These are phyloP conservation scores for Psix sp. DNA, from an alignment of 1,140 invertebrate species.

Conservation along the genomic window DNA sequence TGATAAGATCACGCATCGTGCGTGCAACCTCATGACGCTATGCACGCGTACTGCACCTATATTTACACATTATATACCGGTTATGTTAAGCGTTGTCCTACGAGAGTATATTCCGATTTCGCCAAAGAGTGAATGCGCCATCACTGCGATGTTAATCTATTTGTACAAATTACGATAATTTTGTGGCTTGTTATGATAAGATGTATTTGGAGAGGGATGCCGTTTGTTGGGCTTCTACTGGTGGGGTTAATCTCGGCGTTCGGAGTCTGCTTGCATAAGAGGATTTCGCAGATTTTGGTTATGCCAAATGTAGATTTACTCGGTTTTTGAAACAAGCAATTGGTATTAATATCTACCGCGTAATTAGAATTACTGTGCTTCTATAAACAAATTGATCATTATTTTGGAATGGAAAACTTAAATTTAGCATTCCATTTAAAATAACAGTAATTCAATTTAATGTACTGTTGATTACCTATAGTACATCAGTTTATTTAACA, in stretches of 20 bases:
- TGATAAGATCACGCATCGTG: conserved; percentile 66
- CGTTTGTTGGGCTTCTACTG: not conserved
- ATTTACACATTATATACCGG: conserved; percentile 30
- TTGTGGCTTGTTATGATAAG: conserved; percentile 40
- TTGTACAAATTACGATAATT: conserved; percentile 44
- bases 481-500: no score
- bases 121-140: conserved; percentile 7
- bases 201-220: conserved; percentile 9
- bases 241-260: conserved; percentile 11
- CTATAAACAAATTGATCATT: no score
- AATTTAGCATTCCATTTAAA: no score
- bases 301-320: not conserved
- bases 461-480: no score
- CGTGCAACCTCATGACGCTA: conserved; percentile 58
- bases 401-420: no score
- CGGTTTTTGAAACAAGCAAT: no score
- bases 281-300: conserved; percentile 18
- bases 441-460: no score
- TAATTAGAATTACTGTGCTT: no score
- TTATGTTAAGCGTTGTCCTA: conserved; percentile 9
- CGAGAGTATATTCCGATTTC: conserved; percentile 15
- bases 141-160: conserved; percentile 34
- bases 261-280: conserved; percentile 7
- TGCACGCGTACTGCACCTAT: conserved; percentile 62
- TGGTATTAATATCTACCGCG: no score